Evolutionary conservation across 1,140 invertebrate genomes (phyloP).

Genomic region (Zaprionus vittiger): DNA sequence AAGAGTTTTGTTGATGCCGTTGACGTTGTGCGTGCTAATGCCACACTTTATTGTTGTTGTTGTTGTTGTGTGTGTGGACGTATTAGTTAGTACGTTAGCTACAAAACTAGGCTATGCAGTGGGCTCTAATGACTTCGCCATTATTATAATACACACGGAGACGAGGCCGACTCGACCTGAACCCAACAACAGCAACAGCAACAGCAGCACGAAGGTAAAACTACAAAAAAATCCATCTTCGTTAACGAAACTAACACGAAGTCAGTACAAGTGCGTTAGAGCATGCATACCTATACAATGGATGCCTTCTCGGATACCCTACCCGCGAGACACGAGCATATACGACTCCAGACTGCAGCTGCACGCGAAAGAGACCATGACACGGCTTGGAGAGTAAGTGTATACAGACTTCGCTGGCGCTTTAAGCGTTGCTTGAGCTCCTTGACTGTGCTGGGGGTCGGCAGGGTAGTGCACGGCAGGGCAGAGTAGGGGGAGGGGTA

Average conservation of each 20-base stretch:
- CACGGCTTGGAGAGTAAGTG: conserved; percentile 12
- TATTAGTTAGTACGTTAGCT: conserved; percentile 22
- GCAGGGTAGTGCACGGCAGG: neutral
- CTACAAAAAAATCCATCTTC: conserved; percentile 71
- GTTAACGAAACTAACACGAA: conserved; percentile 71
- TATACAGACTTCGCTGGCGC: conserved; percentile 21
- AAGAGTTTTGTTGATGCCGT: conserved; percentile 24
- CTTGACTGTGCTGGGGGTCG: conserved; percentile 26
- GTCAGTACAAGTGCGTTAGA: conserved; percentile 64
- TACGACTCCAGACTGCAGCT: neutral
- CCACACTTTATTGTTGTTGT: conserved; percentile 68
- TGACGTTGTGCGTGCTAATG: conserved; percentile 75
- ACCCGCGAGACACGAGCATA: neutral
- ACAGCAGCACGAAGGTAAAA: conserved; percentile 72
- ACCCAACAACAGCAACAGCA: conserved; percentile 58
- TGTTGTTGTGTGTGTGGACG: conserved; percentile 1
- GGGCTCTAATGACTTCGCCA: conserved; percentile 75
- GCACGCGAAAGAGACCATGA: conserved; percentile 14
- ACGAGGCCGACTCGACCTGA: conserved; percentile 54
- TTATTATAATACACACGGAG: conserved; percentile 66
- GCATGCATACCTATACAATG: conserved; percentile 24
- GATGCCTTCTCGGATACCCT: neutral
- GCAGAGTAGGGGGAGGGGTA: neutral
- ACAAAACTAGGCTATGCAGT: conserved; percentile 78
- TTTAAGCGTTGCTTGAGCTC: neutral